A percentile compares a stretch with the other conserved stretches of the same genome.
Evolutionary conservation across 92 coral and sea anemone species (phyloP).

Genomic region (Bergia sp.): DNA sequence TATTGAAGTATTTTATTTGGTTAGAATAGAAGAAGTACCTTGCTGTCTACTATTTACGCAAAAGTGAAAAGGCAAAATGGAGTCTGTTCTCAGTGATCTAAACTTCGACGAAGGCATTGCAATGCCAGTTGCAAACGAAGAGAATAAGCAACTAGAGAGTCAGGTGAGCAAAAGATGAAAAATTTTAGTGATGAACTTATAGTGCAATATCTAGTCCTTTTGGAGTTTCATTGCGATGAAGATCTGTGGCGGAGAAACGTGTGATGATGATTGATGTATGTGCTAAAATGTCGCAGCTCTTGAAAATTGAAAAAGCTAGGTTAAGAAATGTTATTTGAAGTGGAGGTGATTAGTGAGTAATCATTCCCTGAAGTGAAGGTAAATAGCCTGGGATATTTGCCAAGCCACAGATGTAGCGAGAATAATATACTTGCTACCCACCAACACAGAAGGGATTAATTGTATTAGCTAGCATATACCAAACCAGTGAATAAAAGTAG

Average conservation of each 20-base stretch:
- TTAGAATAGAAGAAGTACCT: not conserved
- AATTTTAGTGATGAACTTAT: not conserved
- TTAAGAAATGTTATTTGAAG: too few species aligned
- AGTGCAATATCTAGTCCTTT: not conserved
- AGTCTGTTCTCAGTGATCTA: conserved; percentile 82
- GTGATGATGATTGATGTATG: not conserved
- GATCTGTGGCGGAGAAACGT: not conserved
- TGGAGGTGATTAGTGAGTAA: too few species aligned
- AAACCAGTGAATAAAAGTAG: too few species aligned
- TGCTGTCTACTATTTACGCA: not conserved
- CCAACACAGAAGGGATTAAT: too few species aligned
- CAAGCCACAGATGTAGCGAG: too few species aligned
- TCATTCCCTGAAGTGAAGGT: too few species aligned
- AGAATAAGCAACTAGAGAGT: conserved; percentile 85
- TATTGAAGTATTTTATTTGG: not conserved
- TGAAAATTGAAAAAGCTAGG: too few species aligned
- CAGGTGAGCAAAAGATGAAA: conserved; percentile 64
- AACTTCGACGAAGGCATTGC: conserved; percentile 98
- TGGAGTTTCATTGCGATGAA: not conserved
- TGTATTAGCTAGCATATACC: too few species aligned
- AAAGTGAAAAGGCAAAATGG: conserved; percentile 67
- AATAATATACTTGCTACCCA: too few species aligned
- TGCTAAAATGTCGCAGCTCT: too few species aligned
- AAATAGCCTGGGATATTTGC: too few species aligned
- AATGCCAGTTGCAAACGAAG: conserved; percentile 92